Evolutionary conservation across 2,113 vertebrate species (phyloP).

Genomic region (Psephotus haematonotus): DNA sequence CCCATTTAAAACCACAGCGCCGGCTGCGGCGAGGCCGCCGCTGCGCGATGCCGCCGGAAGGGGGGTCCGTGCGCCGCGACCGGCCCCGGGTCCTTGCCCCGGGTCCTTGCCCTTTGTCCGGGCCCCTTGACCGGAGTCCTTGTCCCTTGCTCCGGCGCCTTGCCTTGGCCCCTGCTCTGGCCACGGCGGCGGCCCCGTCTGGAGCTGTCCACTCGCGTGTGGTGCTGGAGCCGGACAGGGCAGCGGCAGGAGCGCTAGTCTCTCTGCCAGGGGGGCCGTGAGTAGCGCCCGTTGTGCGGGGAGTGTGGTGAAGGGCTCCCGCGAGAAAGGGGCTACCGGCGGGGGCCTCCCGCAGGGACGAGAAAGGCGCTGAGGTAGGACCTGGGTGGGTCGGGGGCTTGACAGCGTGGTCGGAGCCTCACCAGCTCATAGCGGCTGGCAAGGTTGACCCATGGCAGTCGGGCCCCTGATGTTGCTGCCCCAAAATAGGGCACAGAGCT

Average conservation of each 20-base stretch:
- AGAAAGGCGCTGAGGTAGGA: not conserved
- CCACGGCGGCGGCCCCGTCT: not conserved
- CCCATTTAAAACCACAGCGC: conserved; percentile 38
- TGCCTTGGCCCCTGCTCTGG: not conserved
- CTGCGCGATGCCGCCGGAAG: not conserved
- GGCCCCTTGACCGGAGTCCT: not conserved
- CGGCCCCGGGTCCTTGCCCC: no score
- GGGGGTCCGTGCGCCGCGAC: not conserved
- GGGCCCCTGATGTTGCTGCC: accelerated
- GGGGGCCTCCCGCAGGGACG: not conserved
- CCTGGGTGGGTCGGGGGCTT: not conserved
- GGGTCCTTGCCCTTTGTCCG: not conserved
- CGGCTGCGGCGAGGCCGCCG: no score
- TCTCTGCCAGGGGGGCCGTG: not conserved
- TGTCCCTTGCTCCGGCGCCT: not conserved
- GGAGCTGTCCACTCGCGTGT: conserved; percentile 37
- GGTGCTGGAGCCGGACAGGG: conserved; percentile 22
- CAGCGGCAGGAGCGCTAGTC: not conserved
- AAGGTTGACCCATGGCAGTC: accelerated
- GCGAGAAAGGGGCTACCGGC: not conserved
- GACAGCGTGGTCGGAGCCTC: accelerated
- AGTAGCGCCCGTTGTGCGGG: accelerated
- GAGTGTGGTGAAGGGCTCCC: not conserved
- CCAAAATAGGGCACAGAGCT: not conserved
- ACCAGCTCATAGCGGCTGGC: accelerated